These are phyloP conservation scores for Tetranychus cinnabarinus DNA, from an alignment of 1,140 invertebrate genomes.

Conservation along the genomic window DNA sequence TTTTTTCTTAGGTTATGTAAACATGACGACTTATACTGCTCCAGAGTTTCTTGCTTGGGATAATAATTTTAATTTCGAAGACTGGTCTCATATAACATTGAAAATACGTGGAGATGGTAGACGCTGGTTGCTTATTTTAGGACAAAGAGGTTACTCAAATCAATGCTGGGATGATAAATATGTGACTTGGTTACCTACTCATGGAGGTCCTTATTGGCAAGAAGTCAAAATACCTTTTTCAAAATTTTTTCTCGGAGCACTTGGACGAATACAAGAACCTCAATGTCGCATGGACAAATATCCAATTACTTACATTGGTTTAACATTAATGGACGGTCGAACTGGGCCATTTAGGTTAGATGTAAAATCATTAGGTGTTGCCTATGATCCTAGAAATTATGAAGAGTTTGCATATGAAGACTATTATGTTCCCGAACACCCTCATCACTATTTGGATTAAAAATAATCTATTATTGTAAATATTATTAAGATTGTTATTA, in stretches of 20 bases:
- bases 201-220: constrained; percentile 94
- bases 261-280: constrained; percentile 62
- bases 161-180: constrained; percentile 60
- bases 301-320: constrained; percentile 45
- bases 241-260: constrained; percentile 55
- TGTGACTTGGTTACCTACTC: constrained; percentile 55
- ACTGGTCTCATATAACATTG: constrained; percentile 59
- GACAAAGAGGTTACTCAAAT: constrained; percentile 39
- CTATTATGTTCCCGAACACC: not conserved
- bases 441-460: too few species aligned
- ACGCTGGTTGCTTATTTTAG: constrained; percentile 52
- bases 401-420: not conserved
- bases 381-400: constrained; percentile 33
- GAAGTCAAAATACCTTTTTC: constrained; percentile 74
- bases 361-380: constrained; percentile 72
- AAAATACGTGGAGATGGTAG: constrained; percentile 72
- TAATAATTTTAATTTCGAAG: not conserved
- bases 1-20: not conserved
- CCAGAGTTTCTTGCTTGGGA: not conserved
- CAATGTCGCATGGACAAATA: constrained; percentile 39
- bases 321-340: constrained; percentile 45
- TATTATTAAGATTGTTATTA: too few species aligned
- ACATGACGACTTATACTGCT: not conserved
- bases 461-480: too few species aligned
- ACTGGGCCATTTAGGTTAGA: constrained; percentile 66